Base-by-base conservation (phyloP, 1,140 invertebrate species). In the Cydia pomonella region DNA sequence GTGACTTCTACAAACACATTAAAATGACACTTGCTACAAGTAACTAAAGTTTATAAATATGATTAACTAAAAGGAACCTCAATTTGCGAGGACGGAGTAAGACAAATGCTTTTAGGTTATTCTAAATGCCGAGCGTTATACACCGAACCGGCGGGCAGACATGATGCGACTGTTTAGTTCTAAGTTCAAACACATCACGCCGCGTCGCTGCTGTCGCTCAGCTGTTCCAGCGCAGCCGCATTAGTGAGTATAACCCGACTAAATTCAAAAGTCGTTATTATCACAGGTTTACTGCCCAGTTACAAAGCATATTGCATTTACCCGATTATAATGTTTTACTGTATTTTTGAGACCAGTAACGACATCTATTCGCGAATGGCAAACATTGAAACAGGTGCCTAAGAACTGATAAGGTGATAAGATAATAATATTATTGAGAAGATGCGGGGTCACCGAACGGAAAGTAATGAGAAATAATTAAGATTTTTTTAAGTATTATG, bases 141-240 rank as follows among this genome's bases (percentile, higher is more conserved):
- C 84, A 90, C 90, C 89, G 83, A 83, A 78, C 87, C 89, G 89
- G 87, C 90, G 83, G 84, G 86, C 88, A 87, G 87, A 92, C 92
- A 92, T 92, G 87, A 92, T 90, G 91, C 90, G 90, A 93, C 92
- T 93, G 89, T 80, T 73, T 92, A 91, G 87, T 93, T 88, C 86
- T 18, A 41, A 74, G 79, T 38, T 69, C 13, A 79, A 77, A 53
- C 74, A 78, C 91, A 90, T 84, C 84, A 80, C 72, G 78, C 75
- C 41, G 82, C 75, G 89, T 80, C 88, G 91, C 88, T 80, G 78
- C 76, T 77, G 76, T 85, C 85, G 83, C 86, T 91, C 92, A 92
- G 91, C 90, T 93, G 89, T 91, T 93, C 86, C 82, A 77, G 89
- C 90, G 91, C 90, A 92, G 85, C 88, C 87, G 83, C 88, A 81